Base-by-base conservation (phyloP, 2,113 vertebrate genomes). In the Eptesicus fuscus region DNA sequence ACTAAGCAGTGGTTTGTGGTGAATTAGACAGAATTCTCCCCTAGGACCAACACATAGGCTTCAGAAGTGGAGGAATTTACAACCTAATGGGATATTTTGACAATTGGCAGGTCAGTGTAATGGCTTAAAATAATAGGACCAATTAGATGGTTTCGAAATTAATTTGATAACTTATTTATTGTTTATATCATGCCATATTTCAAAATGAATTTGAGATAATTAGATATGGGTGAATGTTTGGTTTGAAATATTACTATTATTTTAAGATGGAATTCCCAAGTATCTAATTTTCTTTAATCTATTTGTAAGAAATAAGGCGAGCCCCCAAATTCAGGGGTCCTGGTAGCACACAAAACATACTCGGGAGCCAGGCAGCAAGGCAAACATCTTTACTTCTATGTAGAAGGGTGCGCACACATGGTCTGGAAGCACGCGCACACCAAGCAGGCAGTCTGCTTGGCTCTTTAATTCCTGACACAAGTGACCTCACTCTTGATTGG, bases 181-280 rank as follows among this genome's bases (percentile, higher is more conserved):
- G 59, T 82, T 88, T 89, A 28, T 93, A 61, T 40, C 18, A 40
- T 80, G 1, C 12, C 1, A 20, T 86, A 91, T 51, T 93, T 28
- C 3, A 49, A 49, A 79, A 89, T 30, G 25, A 35, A 86, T 74
- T 69, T 74, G 11, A 53, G 47, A n/a, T 84, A 63, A 53, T 94
- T 61, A 59, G 74, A 84, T 88, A 49, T 35, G 30, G 56, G 18
- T 88, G 8, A 84, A 69, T 78, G 6, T 73, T 96, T 90, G n/a
- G 51, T 61, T 69, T 93, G 86, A 86, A 93, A 70, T 88, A n/a
- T 30, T 91, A 42, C 67, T 88, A 2, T 83, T 90, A 69, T 82
- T 96, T 94, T 89, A 71, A 85, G 65, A 59, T 79, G 18, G 12
- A 65, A 65, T 94, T 89, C 7, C 53, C 47, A 78, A 86, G 20